Evolutionary conservation across 1,140 invertebrate genomes (phyloP).

Genomic region (Halesus radiatus): DNA sequence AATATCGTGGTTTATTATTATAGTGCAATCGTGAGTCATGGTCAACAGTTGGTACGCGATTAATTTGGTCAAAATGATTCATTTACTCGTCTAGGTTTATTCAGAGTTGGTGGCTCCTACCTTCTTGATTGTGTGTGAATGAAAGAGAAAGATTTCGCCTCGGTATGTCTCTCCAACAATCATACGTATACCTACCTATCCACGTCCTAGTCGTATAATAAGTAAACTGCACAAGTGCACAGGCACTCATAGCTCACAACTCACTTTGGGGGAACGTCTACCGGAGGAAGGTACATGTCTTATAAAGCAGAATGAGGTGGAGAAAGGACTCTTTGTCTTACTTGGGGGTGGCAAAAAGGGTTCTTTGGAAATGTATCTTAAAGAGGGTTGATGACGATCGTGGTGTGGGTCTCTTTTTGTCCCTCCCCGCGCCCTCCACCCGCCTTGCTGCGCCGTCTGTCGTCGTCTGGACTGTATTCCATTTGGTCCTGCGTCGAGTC

Average conservation of each 20-base stretch:
- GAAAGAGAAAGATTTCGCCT: slow-evolving; percentile 10
- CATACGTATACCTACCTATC: slow-evolving; percentile 18
- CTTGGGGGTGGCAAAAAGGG: slow-evolving; percentile 54
- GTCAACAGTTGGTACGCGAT: too few species aligned
- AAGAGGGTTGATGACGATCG: slow-evolving; percentile 51
- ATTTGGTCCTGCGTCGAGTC: slow-evolving; percentile 16
- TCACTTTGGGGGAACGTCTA: slow-evolving; percentile 54
- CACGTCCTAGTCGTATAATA: slow-evolving; percentile 10
- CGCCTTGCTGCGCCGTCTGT: slow-evolving; percentile 38
- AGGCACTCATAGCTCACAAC: slow-evolving; percentile 50
- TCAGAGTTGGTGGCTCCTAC: background rate
- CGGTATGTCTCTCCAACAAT: slow-evolving; percentile 44
- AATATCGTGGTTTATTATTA: too few species aligned
- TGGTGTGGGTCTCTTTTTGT: slow-evolving; percentile 49
- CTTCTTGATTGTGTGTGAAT: slow-evolving; percentile 23
- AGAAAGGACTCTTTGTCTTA: slow-evolving; percentile 58
- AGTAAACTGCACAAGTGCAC: slow-evolving; percentile 52
- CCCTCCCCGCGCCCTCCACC: slow-evolving; percentile 13
- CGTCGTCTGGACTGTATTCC: slow-evolving; percentile 42
- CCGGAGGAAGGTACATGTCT: slow-evolving; percentile 51
- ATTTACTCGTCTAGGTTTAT: too few species aligned
- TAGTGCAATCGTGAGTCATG: too few species aligned
- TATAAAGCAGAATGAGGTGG: slow-evolving; percentile 54
- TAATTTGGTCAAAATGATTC: too few species aligned
- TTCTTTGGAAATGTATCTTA: slow-evolving; percentile 58